Conservation (phyloP, 2,797 vertebrate species). For the Acrossocheilus wenchowensis region DNA sequence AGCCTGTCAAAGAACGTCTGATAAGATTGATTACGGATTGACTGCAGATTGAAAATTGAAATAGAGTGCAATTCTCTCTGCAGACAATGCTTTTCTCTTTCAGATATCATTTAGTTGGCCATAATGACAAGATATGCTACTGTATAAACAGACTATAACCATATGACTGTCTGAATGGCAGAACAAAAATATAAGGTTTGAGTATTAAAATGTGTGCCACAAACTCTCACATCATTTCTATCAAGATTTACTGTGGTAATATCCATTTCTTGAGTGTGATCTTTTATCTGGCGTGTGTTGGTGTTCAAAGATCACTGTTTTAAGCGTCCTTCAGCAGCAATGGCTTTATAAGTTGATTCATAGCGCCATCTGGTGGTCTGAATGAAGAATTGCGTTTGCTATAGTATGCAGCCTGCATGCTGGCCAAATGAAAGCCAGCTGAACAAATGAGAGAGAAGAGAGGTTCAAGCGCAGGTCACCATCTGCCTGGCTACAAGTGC, state of each 20-base stretch:
- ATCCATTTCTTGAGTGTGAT: constrained; percentile 11
- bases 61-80: constrained; percentile 49
- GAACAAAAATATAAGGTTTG: neutral
- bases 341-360: constrained; percentile 76
- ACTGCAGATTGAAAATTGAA: constrained; percentile 57
- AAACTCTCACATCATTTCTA: neutral
- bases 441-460: constrained; percentile 89
- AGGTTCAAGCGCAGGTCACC: constrained; percentile 92
- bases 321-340: neutral
- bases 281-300: neutral
- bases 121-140: constrained; percentile 28
- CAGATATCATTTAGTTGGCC: constrained; percentile 41
- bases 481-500: constrained; percentile 87
- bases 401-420: constrained; percentile 58
- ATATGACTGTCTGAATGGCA: neutral
- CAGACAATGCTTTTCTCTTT: constrained; percentile 19
- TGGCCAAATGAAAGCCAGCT: constrained; percentile 88
- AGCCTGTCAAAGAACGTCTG: constrained; percentile 45
- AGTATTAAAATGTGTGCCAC: constrained; percentile 24
- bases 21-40: constrained; percentile 58
- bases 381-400: neutral
- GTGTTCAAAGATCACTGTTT: neutral
- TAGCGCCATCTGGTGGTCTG: constrained; percentile 79
- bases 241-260: constrained; percentile 17
- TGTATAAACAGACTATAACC: constrained; percentile 12